phyloP scores from a whole-genome alignment of 2,888 invertebrate genomes.

The Melitaea athalia region DNA sequence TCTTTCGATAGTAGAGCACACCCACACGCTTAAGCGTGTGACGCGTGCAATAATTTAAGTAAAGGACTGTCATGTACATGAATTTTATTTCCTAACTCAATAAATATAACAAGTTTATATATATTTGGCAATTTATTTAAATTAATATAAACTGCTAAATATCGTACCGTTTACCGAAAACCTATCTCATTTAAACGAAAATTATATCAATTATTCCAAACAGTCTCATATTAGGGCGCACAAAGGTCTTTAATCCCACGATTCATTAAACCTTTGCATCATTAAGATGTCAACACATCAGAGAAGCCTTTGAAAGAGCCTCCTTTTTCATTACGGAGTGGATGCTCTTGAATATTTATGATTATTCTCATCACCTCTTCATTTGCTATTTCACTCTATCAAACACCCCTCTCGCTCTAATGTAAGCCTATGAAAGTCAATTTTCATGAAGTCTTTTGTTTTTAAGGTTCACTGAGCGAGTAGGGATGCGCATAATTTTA shows the following conservation, averaged over 20 bases:
- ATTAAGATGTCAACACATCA: constrained; percentile 48
- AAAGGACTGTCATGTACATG: too few species aligned
- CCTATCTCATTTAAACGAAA: background rate
- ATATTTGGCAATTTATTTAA: background rate
- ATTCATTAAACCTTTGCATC: constrained; percentile 49
- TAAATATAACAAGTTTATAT: too few species aligned
- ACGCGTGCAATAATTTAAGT: too few species aligned
- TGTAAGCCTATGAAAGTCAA: constrained; percentile 48
- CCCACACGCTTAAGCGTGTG: too few species aligned
- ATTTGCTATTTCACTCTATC: constrained; percentile 35
- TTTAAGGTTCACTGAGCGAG: constrained; percentile 42
- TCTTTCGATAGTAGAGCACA: too few species aligned
- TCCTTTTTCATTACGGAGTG: constrained; percentile 62
- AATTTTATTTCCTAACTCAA: too few species aligned
- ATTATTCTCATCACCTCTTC: constrained; percentile 52
- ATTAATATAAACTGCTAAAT: background rate
- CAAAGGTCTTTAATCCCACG: constrained; percentile 36
- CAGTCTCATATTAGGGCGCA: constrained; percentile 20
- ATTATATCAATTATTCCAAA: constrained; percentile 18
- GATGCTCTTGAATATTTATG: constrained; percentile 66
- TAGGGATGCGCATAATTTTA: constrained; percentile 40
- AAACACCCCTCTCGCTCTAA: constrained; percentile 33
- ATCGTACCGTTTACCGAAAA: too few species aligned
- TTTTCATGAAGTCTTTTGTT: constrained; percentile 48
- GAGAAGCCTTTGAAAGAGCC: constrained; percentile 54